These are phyloP conservation scores for Dyspetes luteomarginatus DNA, from an alignment of 2,888 invertebrate genomes.

Conservation along the genomic window DNA sequence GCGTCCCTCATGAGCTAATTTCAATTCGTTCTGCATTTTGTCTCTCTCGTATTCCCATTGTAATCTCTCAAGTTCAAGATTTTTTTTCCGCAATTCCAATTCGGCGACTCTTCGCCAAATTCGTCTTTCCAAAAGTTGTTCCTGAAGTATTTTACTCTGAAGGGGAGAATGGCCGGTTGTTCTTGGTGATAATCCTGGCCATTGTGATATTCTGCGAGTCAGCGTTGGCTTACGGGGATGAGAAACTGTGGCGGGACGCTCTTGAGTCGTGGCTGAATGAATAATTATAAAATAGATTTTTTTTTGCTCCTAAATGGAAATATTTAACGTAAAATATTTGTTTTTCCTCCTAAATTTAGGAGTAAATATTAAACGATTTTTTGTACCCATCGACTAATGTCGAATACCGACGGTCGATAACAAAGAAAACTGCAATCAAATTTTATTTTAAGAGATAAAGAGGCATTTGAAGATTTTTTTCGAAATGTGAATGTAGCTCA, in stretches of 20 bases:
- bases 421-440: too few relatives aligned
- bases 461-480: too few relatives aligned
- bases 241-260: slow-evolving; percentile 43
- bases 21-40: slow-evolving; percentile 74
- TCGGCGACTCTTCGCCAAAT: slow-evolving; percentile 75
- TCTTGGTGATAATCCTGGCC: slow-evolving; percentile 67
- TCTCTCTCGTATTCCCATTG: slow-evolving; percentile 77
- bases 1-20: slow-evolving; percentile 75
- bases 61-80: slow-evolving; percentile 75
- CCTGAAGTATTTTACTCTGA: slow-evolving; percentile 75
- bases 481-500: too few relatives aligned
- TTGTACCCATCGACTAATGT: too few relatives aligned
- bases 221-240: slow-evolving; percentile 43
- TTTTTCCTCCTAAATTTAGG: too few relatives aligned
- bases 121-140: slow-evolving; percentile 74
- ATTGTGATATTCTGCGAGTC: slow-evolving; percentile 69
- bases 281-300: not conserved
- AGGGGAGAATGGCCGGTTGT: slow-evolving; percentile 68
- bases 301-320: too few relatives aligned
- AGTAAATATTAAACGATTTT: too few relatives aligned
- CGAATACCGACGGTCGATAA: too few relatives aligned
- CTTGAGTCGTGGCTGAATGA: slow-evolving; percentile 41
- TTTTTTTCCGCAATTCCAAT: slow-evolving; percentile 75
- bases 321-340: too few relatives aligned
- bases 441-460: too few relatives aligned